Percentiles rank a stretch among this genome's conserved stretches.
These are phyloP conservation scores for Halyomorpha halys DNA, from an alignment of 1,140 invertebrate species.

Conservation along the genomic window DNA sequence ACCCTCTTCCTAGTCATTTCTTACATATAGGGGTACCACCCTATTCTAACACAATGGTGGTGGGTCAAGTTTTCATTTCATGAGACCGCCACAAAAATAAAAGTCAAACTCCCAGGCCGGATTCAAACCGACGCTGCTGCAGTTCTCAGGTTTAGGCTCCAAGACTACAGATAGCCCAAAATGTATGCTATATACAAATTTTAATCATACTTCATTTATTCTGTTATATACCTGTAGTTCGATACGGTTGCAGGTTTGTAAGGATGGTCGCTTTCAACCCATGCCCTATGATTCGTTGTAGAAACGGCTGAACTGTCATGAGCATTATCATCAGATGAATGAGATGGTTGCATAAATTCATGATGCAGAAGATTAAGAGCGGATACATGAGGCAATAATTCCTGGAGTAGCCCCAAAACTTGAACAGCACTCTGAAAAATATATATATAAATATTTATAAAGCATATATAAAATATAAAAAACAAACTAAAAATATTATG, in stretches of 20 bases:
- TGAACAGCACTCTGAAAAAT: slow-evolving; percentile 70
- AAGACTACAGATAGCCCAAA: too few relatives aligned
- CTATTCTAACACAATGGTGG: too few relatives aligned
- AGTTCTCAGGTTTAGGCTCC: too few relatives aligned
- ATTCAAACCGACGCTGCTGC: too few relatives aligned
- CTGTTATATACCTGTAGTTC: slow-evolving; percentile 57
- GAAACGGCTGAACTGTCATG: slow-evolving; percentile 37
- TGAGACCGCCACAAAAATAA: too few relatives aligned
- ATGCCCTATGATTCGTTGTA: slow-evolving; percentile 76
- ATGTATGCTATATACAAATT: too few relatives aligned
- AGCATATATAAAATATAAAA: neutral
- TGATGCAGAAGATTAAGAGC: slow-evolving; percentile 62
- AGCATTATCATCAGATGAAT: slow-evolving; percentile 20
- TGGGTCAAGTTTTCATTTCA: too few relatives aligned
- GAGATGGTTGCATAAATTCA: slow-evolving; percentile 28
- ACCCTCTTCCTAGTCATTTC: too few relatives aligned
- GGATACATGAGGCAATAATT: slow-evolving; percentile 80
- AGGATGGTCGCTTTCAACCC: slow-evolving; percentile 93
- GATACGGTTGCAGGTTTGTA: slow-evolving; percentile 83
- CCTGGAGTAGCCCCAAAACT: slow-evolving; percentile 79
- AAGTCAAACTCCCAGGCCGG: too few relatives aligned
- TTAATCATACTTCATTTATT: too few relatives aligned
- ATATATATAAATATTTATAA: neutral
- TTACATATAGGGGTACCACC: too few relatives aligned
- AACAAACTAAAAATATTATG: neutral